Base-by-base conservation (phyloP, 1,140 invertebrate species). In the Listronotus oregonensis region DNA sequence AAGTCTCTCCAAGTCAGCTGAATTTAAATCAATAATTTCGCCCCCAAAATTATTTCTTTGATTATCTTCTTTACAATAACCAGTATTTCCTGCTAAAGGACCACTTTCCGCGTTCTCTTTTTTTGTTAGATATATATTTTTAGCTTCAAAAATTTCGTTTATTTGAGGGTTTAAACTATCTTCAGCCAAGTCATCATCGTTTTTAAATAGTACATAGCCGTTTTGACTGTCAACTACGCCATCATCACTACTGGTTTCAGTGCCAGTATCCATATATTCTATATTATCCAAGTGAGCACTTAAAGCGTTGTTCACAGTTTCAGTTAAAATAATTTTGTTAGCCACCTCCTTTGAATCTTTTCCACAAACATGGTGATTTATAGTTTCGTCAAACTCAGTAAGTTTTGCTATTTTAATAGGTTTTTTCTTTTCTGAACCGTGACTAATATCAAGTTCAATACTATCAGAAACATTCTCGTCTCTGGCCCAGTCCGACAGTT, bases 401-500 rank as follows among this genome's bases (percentile, higher is more conserved):
- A 67, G 46, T 58, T 69, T 75, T 17, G 71, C 75, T 7, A 47
- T 52, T 62, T 71, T 81, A 67, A 61, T 78, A 6, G 71, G 76
- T 74, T 52, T 78, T 51, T 83, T 82, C 46, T 80, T 82, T 6
- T 81, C 75, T 44, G 79, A 74, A 8, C 78, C 82, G n/a, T 84
- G 78, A 63, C 80, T 82, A 50, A 83, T 80, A 70, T 87, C 84
- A 0, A 87, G 79, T 27, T 83, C 81, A 52, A 87, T 85, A 72
- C 90, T 89, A 64, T 91, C 90, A 3, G 89, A 86, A 0, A 89
- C 89, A 15, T 86, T 87, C 66, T 87, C 88, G 68, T 93, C 91
- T 1, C 87, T 84, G 0, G 89, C 90, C 91, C 91, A 93, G 77
- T 94, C 92, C 0, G 91, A 93, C 10, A 93, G 79, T 75, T 94